Evolutionary conservation across 2,113 vertebrate species (phyloP).

Genomic region (Phocoena sinus): DNA sequence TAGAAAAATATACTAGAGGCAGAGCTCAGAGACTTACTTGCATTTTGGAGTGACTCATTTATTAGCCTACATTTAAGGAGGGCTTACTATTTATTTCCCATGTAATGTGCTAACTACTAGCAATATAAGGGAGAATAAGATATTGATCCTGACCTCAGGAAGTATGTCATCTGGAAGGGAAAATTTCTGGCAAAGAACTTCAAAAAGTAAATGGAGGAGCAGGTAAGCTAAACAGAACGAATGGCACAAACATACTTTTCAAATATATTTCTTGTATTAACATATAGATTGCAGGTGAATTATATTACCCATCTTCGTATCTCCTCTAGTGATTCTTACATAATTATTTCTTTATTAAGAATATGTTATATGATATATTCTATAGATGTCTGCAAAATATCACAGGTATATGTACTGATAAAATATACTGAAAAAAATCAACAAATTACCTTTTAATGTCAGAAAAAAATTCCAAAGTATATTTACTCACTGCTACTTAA

Average conservation of each 20-base stretch:
- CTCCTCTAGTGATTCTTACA: neutral
- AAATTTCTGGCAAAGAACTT: conserved; percentile 23
- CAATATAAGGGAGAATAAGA: neutral
- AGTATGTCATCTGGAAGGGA: neutral
- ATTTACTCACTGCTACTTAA: conserved; percentile 36
- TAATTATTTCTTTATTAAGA: neutral
- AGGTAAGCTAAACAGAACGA: neutral
- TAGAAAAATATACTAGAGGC: neutral
- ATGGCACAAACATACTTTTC: neutral
- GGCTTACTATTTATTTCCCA: neutral
- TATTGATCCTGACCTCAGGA: neutral
- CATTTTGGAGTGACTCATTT: neutral
- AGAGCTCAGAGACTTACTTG: neutral
- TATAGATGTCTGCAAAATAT: neutral
- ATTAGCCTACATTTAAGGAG: neutral
- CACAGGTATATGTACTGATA: neutral
- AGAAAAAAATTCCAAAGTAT: conserved; percentile 9
- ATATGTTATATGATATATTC: neutral
- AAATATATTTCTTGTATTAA: conserved; percentile 21
- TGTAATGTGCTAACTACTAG: neutral
- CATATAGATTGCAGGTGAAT: neutral
- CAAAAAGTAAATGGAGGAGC: neutral
- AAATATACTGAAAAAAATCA: conserved; percentile 15
- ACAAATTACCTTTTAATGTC: conserved; percentile 28
- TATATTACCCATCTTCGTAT: neutral